Conservation (phyloP, 2,888 invertebrate genomes). For the Hetaerina titia region DNA sequence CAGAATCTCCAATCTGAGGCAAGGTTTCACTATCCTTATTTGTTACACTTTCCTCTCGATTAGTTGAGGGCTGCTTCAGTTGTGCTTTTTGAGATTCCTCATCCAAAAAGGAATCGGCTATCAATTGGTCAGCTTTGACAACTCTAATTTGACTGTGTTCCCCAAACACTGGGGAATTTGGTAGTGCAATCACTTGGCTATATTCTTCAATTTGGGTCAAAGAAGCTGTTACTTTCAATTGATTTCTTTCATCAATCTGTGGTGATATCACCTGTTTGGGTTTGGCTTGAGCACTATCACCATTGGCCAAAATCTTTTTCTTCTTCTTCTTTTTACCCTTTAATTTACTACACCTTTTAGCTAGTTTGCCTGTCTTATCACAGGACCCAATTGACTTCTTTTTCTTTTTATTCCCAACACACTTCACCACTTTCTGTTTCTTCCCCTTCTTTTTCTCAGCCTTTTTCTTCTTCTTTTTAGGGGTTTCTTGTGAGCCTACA, state of each 20-base stretch:
- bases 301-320: not conserved
- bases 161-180: not conserved
- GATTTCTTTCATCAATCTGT: not conserved
- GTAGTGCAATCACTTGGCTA: not conserved
- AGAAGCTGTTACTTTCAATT: not conserved
- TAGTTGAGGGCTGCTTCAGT: not conserved
- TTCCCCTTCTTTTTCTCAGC: constrained; percentile 25
- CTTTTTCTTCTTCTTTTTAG: constrained; percentile 46
- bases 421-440: not conserved
- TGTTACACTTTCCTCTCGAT: not conserved
- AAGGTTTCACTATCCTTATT: not conserved
- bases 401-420: constrained; percentile 41
- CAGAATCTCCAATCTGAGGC: not conserved
- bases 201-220: constrained; percentile 5
- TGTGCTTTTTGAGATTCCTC: not conserved
- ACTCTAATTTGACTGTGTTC: not conserved
- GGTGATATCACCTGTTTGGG: not conserved
- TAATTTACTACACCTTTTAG: constrained; percentile 42
- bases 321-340: constrained; percentile 63
- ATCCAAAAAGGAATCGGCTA: not conserved
- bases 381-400: constrained; percentile 1
- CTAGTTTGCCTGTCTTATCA: not conserved
- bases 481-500: not conserved
- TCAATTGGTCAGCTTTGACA: not conserved
- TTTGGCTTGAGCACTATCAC: not conserved